Evolutionary conservation across 2,888 invertebrate species (phyloP), one percentile per base, ranked within the genome.

Genomic region (Synanthedon tipuliformis): DNA sequence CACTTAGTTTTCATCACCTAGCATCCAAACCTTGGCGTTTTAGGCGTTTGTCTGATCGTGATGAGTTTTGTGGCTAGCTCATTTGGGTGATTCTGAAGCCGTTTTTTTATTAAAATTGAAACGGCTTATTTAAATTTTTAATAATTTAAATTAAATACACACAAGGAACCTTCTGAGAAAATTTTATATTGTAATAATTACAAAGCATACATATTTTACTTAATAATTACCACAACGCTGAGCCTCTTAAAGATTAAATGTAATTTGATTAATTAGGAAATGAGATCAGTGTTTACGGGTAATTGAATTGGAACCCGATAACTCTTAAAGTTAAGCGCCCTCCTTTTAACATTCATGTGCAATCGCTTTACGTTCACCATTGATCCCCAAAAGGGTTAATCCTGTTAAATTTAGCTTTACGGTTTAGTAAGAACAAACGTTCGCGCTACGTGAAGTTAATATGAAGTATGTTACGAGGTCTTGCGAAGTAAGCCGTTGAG

Each of bases 311-410:
- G 13, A 45, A 13, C n/a, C n/a, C 15, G 15, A 45, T 12, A 45
- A n/a, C 45, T 45, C 45, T n/a, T 41, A 12, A 41, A 41, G 41
- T 45, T 45, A 52, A 56, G 53, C 53, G 55, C 61, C 62, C 61
- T 59, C 57, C 52, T 57, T 63, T 49, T 18, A 16, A 12, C 57
- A 63, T 65, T 65, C 59, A 61, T 61, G 62, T 61, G 62, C 66
- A 68, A 69, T 72, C 68, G 63, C 62, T 61, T 60, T 59, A 61
- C 62, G 64, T 66, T 63, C 50, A 34, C 18, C 16, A 50, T 12
- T 15, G 18, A 40, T 63, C 57, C 55, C 58, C 56, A 64, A 65
- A 65, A 66, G 65, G 69, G 65, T 64, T 68, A 66, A 66, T 66
- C 62, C 57, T 58, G 58, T 45, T 45, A 45, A n/a, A 45, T 45